Conservation (phyloP, 2,113 vertebrate genomes). For the Raja brachyura region DNA sequence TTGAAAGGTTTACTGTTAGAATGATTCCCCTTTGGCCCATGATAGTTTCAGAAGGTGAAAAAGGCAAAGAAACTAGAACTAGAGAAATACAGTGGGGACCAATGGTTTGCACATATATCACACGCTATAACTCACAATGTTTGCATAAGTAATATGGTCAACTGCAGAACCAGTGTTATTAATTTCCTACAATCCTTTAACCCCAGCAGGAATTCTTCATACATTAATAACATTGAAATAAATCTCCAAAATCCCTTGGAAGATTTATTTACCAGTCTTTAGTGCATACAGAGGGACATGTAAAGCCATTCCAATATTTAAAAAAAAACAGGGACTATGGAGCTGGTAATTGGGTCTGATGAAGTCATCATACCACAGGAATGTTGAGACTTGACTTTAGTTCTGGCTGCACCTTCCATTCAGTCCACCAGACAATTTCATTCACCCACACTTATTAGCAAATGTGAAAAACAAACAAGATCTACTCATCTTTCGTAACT, state of each 20-base stretch:
- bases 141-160: neutral
- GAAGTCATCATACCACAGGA: slow-evolving; percentile 16
- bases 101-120: neutral
- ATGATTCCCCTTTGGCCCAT: neutral
- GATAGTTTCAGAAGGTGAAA: neutral
- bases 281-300: neutral
- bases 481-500: no score
- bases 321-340: neutral
- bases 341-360: neutral
- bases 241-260: neutral
- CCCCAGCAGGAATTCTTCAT: neutral
- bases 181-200: slow-evolving; percentile 6
- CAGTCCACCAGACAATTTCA: neutral
- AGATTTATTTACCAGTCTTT: neutral
- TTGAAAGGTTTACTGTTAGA: neutral
- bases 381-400: neutral
- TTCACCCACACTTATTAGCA: neutral
- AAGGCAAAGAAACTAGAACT: neutral
- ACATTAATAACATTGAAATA: neutral
- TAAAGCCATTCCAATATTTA: neutral
- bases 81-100: neutral
- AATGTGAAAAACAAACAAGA: neutral
- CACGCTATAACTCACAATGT: neutral
- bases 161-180: neutral
- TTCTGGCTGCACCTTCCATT: neutral